Evolutionary conservation across 2,113 vertebrate species (phyloP).

Genomic region (Petroica traversi): DNA sequence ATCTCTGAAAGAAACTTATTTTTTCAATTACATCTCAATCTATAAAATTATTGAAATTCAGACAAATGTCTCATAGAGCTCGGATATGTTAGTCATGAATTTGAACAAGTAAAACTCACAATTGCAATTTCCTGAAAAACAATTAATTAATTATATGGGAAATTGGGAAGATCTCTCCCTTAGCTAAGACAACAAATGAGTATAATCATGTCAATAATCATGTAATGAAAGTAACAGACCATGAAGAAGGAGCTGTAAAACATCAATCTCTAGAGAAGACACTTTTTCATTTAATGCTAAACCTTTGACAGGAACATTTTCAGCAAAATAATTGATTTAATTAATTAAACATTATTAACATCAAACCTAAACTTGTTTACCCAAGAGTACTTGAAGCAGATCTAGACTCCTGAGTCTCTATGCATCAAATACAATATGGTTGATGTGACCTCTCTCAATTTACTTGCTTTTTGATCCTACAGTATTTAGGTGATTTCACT

Average conservation of each 20-base stretch:
- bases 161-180: not conserved
- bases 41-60: not conserved
- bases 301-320: not conserved
- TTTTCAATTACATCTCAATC: not conserved
- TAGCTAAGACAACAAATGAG: not conserved
- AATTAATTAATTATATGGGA: not conserved
- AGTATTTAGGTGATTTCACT: not conserved
- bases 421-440: rapidly evolving
- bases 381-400: not conserved
- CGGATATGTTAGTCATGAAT: not conserved
- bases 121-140: not conserved
- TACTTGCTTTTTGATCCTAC: not conserved
- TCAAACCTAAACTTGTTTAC: not conserved
- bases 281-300: not conserved
- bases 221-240: not conserved
- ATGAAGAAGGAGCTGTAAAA: not conserved
- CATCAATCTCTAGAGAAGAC: not conserved
- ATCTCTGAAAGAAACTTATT: not conserved
- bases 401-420: not conserved
- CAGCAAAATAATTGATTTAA: not conserved
- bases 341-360: not conserved
- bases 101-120: not conserved
- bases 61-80: not conserved
- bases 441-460: not conserved
- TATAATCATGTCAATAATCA: not conserved